Evolutionary conservation across 1,140 invertebrate genomes (phyloP).

Genomic region (Polypedilum pembai): DNA sequence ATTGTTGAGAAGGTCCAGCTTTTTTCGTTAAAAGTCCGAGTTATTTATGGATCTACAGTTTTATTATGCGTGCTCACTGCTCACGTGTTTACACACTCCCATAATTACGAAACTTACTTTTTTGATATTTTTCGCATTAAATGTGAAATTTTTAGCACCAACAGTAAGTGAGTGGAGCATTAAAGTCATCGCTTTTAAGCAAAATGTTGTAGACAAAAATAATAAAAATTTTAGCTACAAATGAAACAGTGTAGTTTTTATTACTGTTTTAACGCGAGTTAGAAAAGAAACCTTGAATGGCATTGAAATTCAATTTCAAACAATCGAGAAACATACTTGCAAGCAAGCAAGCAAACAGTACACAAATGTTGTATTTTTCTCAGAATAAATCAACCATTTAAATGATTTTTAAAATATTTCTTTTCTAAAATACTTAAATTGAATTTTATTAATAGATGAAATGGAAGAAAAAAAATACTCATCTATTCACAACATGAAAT

Average conservation of each 20-base stretch:
- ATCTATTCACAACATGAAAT: slow-evolving; percentile 7
- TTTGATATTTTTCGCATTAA: too few species aligned
- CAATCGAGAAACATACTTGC: not conserved
- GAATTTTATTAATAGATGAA: slow-evolving; percentile 6
- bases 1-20: not conserved
- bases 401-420: slow-evolving; percentile 1
- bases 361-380: not conserved
- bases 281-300: slow-evolving; percentile 14
- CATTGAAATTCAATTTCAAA: slow-evolving; percentile 23
- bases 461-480: slow-evolving; percentile 4
- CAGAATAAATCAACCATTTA: slow-evolving; percentile 4
- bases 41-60: not conserved
- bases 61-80: not conserved
- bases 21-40: not conserved
- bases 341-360: too few species aligned
- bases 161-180: too few species aligned
- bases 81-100: not conserved
- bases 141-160: too few species aligned
- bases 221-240: not conserved
- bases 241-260: slow-evolving; percentile 5
- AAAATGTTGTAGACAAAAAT: too few species aligned
- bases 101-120: too few species aligned
- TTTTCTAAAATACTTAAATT: not conserved
- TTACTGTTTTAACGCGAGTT: not conserved
- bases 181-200: too few species aligned